Evolutionary conservation across 2,797 vertebrate species (phyloP), one percentile per base, ranked within the genome.

Genomic region (Rhincodon typus): DNA sequence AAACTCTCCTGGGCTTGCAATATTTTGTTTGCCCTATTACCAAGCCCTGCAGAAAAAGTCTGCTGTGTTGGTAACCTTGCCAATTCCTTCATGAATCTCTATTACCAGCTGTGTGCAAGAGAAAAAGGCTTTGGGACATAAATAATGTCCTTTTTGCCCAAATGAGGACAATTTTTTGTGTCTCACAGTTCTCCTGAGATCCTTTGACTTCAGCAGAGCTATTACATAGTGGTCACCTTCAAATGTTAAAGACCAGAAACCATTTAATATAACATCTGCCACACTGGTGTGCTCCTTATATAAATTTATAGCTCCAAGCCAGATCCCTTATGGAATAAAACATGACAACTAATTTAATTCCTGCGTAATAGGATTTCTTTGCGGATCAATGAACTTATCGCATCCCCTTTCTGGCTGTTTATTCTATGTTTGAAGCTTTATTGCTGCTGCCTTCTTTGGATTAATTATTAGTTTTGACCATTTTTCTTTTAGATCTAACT

Each of bases 41-140:
- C 38, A 50, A 50, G 69, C 12, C 72, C 94, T 97, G 96, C 66
- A 97, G 96, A 96, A 96, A 96, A 82, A 79, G 95, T 96, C 96
- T 96, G 95, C 30, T 69, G 95, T 96, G 97, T 98, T 97, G 97
- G 96, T 96, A 66, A 62, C 53, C 69, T 88, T 67, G n/a, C 30
- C 88, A 13, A 1, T 86, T 72, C 57, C 90, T 94, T 87, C 95
- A 95, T 96, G 82, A 95, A 82, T 96, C 95, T 95, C 82, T 84
- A 21, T 82, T 96, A 82, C 19, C 25, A 21, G 95, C 50, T 96
- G 72, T 72, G 46, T 77, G 70, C 96, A 95, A 79, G 6, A 69
- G 46, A 77, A 74, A 87, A 90, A 62, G 8, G 3, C 57, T 72
- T 96, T 69, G 62, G 95, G 86, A 2, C 95, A 74, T 38, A 96